Evolutionary conservation across 2,888 invertebrate species (phyloP), one percentile per base, ranked within the genome.

Genomic region (Kryphioiulus occultus): DNA sequence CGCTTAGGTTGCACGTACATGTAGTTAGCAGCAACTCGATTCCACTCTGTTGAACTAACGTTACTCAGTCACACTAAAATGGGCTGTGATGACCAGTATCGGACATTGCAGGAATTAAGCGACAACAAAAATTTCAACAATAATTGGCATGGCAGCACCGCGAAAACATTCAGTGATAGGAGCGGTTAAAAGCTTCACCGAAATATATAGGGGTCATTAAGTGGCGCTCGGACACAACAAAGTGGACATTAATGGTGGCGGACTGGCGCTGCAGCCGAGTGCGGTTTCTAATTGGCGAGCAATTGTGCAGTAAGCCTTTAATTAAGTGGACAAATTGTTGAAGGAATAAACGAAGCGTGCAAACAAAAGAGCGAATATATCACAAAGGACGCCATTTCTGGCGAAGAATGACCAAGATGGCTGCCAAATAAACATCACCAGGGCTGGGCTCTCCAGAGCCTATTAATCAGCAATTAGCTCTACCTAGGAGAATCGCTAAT

Each of bases 211-310:
- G 78, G 78, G 78, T 78, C 78, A 78, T 78, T 78, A 78, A 30
- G 26, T 15, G 30, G 15, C 4, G 78, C 10, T 78, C 15, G 78
- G 78, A 26, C 30, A 78, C 78, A 78, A 30, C 78, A 78, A 78
- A 78, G 78, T 78, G 78, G 78, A 78, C 78, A 78, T 78, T 78
- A 78, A 78, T 78, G 78, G 78, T 78, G 78, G 78, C 78, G 78
- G 78, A 78, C 22, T 78, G 30, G 30, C 12, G 30, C 78, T 78
- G 78, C 30, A 2, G 78, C 78, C 78, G 78, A 78, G 78, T 78
- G 78, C 22, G 78, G 78, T 78, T 78, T 78, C 30, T 78, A 78
- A 78, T 78, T 78, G 78, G 30, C 26, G 78, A 78, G 78, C 26
- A 78, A 15, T 78, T 78, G 78, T 15, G 30, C 30, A 9, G 26